Evolutionary conservation across 2,888 invertebrate species (phyloP).

Genomic region (Rhagonycha fulva): DNA sequence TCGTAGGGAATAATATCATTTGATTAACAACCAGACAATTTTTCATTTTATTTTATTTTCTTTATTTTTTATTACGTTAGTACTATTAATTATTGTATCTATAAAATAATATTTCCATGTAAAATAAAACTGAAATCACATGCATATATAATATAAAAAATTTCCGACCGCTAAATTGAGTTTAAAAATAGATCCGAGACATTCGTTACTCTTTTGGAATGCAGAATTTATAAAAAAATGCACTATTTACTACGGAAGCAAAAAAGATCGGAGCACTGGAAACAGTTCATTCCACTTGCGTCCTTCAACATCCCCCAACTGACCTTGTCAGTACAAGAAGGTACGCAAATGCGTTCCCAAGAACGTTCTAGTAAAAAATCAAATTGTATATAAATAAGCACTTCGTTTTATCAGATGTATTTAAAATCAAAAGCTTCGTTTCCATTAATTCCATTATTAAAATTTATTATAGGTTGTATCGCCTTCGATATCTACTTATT

Average conservation of each 20-base stretch:
- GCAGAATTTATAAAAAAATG: conserved; percentile 19
- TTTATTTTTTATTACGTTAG: too few species aligned
- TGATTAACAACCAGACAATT: not conserved
- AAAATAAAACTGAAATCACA: not conserved
- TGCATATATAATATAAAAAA: not conserved
- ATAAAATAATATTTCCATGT: not conserved
- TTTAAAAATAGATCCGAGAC: not conserved
- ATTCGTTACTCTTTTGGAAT: conserved; percentile 15
- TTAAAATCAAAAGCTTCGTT: not conserved
- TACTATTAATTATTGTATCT: not conserved
- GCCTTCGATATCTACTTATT: not conserved
- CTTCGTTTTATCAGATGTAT: not conserved
- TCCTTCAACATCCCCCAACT: conserved; percentile 35
- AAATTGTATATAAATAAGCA: not conserved
- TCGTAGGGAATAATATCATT: not conserved
- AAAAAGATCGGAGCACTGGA: conserved; percentile 5
- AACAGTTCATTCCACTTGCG: conserved; percentile 35
- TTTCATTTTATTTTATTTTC: too few species aligned
- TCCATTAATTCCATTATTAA: not conserved
- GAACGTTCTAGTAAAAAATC: not conserved
- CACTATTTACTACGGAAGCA: conserved; percentile 25
- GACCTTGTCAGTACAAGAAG: conserved; percentile 31
- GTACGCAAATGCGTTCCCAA: conserved; percentile 14
- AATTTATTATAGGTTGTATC: not conserved
- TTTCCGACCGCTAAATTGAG: not conserved